A percentile compares a stretch with the other conserved stretches of the same genome.
These are phyloP conservation scores for Rhynchonycteris naso DNA, from an alignment of 2,797 vertebrate genomes.

Conservation along the genomic window DNA sequence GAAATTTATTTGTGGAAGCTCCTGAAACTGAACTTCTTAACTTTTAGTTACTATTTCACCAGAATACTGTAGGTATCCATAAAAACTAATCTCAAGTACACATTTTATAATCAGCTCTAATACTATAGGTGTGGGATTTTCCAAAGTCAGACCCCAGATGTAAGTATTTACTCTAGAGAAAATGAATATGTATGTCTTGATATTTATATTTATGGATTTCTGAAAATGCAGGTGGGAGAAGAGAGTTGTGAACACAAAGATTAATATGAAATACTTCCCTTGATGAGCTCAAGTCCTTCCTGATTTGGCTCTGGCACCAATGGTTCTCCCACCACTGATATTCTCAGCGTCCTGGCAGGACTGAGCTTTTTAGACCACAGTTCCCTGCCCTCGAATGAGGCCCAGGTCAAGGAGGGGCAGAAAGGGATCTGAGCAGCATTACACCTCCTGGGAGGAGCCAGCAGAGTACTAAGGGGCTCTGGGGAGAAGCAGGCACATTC, in stretches of 20 bases:
- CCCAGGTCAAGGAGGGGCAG: not conserved
- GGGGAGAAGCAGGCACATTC: not conserved
- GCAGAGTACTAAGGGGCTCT: not conserved
- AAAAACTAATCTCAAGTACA: conserved; percentile 36
- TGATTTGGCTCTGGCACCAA: not conserved
- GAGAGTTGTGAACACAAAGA: not conserved
- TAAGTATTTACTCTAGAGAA: conserved; percentile 1
- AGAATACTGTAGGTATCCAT: not conserved
- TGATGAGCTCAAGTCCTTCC: not conserved
- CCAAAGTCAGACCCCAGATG: not conserved
- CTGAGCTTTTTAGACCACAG: not conserved
- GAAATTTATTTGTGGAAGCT: not conserved
- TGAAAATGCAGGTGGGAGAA: not conserved
- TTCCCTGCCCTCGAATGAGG: not conserved
- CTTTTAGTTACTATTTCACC: not conserved
- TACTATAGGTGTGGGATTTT: not conserved
- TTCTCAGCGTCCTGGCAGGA: not conserved
- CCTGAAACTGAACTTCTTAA: not conserved
- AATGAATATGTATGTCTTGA: not conserved
- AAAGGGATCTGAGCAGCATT: not conserved
- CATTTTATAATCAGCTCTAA: not conserved
- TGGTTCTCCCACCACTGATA: not conserved
- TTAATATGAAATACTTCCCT: not conserved
- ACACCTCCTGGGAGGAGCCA: not conserved
- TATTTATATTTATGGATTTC: conserved; percentile 1